Base-by-base conservation (phyloP, 2,888 invertebrate genomes). In the Drosophila kambysellisi region DNA sequence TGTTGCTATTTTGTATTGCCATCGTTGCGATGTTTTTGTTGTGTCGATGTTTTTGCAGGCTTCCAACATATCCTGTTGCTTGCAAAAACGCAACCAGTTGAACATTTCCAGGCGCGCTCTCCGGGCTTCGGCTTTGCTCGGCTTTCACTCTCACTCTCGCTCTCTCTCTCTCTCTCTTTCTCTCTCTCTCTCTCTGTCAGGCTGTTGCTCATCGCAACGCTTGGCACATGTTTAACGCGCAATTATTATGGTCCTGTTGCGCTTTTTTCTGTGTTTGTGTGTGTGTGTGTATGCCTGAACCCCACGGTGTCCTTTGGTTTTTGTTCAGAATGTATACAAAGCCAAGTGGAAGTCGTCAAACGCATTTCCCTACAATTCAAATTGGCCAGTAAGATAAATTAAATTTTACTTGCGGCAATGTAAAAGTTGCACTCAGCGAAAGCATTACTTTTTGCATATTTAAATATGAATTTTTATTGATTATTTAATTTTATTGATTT, bases 181-280 rank as follows among this genome's bases (percentile, higher is more conserved):
- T 17, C 54, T 48, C 32, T 58, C 60, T 53, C 46, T 20, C 15
- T 56, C 57, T 59, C 32, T 57, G 30, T 35, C 69, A 70, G 78
- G 57, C 81, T 83, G 78, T 82, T 79, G 88, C 87, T 76, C 69
- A 56, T 81, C 64, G 76, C 51, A 59, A 50, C 52, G 68, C 70
- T 72, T 79, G 89, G 86, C 89, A 90, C 82, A 90, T 88, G 89
- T 90, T 88, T 83, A 83, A 90, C 87, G 81, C 83, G 89, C 81
- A 88, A 90, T 86, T 88, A 89, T 88, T 82, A 82, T 83, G 81
- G 87, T 86, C 88, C 88, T 88, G 88, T 88, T 88, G 88, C 88
- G 88, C 88, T 83, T 88, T 90, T 89, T 77, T 61, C 80, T 35
- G 37, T 63, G 61, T 43, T 51, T 70, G 68, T 73, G 66, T 74